phyloP scores from a whole-genome alignment of 1,140 invertebrate species.

The Andrena cerasifolii region DNA sequence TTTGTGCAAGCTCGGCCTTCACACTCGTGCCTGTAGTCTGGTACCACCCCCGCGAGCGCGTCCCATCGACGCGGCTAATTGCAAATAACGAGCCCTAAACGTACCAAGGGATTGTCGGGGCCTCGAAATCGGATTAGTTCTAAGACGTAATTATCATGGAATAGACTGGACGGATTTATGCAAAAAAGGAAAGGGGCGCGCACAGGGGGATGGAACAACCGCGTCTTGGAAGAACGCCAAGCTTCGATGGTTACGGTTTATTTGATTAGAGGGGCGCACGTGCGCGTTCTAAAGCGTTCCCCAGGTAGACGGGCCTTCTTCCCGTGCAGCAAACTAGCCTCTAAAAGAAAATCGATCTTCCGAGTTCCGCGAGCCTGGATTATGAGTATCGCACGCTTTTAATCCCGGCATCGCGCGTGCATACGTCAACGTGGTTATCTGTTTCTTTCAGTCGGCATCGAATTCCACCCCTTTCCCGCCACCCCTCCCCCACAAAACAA shows the following conservation, averaged over 20 bases:
- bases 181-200: constrained; percentile 36
- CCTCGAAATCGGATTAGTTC: constrained; percentile 53
- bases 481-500: not conserved
- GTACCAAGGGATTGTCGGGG: not conserved
- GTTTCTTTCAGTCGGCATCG: not conserved
- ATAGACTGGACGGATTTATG: constrained; percentile 55
- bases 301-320: constrained; percentile 12
- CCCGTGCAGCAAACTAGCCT: not conserved
- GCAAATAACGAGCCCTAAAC: constrained; percentile 58
- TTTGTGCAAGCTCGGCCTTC: constrained; percentile 78
- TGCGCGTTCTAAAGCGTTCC: constrained; percentile 30
- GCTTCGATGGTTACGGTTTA: constrained; percentile 40
- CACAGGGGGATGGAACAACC: not conserved
- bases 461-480: not conserved
- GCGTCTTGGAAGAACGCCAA: constrained; percentile 51
- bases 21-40: constrained; percentile 67
- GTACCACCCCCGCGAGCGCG: constrained; percentile 49
- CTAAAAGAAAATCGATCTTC: constrained; percentile 5
- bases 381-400: not conserved
- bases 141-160: constrained; percentile 53
- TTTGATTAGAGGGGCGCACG: constrained; percentile 40
- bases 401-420: not conserved
- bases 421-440: constrained; percentile 4
- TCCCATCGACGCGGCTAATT: constrained; percentile 61
- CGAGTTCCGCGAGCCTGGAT: not conserved